A percentile compares a stretch with the other conserved stretches of the same genome.
Conservation (phyloP, 2,113 vertebrate genomes). For the Phalacrocorax pelagicus region DNA sequence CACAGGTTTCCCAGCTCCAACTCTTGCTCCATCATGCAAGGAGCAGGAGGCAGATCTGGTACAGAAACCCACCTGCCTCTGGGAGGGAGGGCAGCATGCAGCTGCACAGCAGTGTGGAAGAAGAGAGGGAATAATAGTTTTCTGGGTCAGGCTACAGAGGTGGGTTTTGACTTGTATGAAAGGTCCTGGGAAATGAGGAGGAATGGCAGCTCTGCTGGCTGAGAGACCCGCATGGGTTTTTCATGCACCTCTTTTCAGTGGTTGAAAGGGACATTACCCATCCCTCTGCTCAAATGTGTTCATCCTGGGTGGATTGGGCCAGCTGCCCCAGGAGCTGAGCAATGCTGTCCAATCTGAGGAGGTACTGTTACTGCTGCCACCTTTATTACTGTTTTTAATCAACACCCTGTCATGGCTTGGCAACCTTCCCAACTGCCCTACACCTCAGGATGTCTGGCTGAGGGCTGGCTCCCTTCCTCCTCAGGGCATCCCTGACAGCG, state of each 20-base stretch:
- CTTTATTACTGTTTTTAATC: background rate
- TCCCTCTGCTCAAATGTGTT: background rate
- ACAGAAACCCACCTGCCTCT: background rate
- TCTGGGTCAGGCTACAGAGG: background rate
- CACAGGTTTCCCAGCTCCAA: background rate
- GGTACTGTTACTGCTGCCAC: background rate
- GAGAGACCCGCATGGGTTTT: background rate
- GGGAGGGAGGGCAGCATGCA: background rate
- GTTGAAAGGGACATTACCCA: background rate
- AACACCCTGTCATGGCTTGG: background rate
- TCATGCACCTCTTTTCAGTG: background rate
- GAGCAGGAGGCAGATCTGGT: background rate
- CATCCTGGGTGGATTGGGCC: fast-evolving
- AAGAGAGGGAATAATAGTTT: background rate
- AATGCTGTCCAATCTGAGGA: background rate
- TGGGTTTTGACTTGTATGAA: background rate
- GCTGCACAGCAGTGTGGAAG: background rate
- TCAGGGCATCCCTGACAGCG: background rate
- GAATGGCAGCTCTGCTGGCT: background rate
- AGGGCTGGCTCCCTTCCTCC: background rate
- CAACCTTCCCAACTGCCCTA: background rate
- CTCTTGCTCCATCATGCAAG: background rate
- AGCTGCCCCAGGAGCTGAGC: background rate
- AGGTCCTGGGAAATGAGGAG: background rate
- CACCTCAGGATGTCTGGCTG: background rate